Evolutionary conservation across 1,140 invertebrate species (phyloP).

Genomic region (Calephelis nemesis): DNA sequence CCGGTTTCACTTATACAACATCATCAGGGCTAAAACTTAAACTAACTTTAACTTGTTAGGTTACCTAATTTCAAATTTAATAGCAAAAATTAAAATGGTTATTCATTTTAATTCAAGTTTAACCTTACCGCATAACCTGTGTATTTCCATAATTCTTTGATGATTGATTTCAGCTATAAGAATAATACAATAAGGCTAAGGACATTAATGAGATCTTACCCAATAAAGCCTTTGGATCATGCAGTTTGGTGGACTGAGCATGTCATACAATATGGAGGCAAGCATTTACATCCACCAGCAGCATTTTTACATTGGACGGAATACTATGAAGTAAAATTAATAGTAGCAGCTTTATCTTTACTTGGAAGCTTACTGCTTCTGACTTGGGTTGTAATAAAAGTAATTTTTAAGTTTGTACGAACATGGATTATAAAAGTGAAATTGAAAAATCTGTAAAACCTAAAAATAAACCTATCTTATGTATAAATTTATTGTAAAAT

Average conservation of each 20-base stretch:
- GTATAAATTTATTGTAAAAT: too few relatives aligned
- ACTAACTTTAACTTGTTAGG: too few relatives aligned
- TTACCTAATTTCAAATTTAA: too few relatives aligned
- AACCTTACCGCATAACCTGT: too few relatives aligned
- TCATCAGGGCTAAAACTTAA: too few relatives aligned
- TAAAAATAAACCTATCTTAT: too few relatives aligned
- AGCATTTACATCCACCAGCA: slow-evolving; percentile 58
- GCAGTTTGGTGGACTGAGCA: slow-evolving; percentile 81
- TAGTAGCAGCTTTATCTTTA: neutral
- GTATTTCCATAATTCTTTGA: too few relatives aligned
- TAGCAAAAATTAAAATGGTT: too few relatives aligned
- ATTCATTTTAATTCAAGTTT: too few relatives aligned
- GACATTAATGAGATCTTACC: slow-evolving; percentile 30
- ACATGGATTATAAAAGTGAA: slow-evolving; percentile 1
- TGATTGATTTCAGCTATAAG: slow-evolving; percentile 26
- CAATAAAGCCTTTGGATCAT: slow-evolving; percentile 41
- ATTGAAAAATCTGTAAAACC: neutral
- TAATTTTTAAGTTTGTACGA: neutral
- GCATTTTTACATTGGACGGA: slow-evolving; percentile 38
- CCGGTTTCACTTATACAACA: too few relatives aligned
- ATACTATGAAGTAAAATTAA: slow-evolving; percentile 36
- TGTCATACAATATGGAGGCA: slow-evolving; percentile 73
- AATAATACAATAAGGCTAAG: slow-evolving; percentile 29
- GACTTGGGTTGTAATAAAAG: neutral
- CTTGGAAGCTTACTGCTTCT: neutral